A percentile compares a stretch with the other conserved stretches of the same genome.
Evolutionary conservation across 2,888 invertebrate species (phyloP).

Genomic region (Neoaliturus tenellus): DNA sequence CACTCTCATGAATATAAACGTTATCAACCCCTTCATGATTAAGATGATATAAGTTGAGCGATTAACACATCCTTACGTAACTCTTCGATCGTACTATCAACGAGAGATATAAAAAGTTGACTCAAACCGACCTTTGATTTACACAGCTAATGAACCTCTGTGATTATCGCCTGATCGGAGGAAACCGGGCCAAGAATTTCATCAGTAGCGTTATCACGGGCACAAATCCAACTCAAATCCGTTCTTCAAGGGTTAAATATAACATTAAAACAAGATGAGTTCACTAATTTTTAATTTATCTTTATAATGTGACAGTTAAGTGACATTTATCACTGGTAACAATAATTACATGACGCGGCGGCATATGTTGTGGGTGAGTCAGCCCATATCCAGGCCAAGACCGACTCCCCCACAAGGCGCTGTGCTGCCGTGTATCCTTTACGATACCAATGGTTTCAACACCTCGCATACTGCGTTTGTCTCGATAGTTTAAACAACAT

Average conservation of each 20-base stretch:
- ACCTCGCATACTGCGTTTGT: no score
- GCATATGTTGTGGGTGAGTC: neutral
- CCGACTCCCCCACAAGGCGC: neutral
- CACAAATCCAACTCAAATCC: neutral
- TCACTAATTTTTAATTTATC: constrained; percentile 6
- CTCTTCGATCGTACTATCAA: neutral
- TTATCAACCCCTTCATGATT: no score
- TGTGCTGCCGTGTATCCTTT: no score
- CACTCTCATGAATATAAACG: no score
- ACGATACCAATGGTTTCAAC: no score
- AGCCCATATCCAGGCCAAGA: constrained; percentile 20
- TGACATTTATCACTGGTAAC: neutral
- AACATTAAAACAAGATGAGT: neutral
- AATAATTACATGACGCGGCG: neutral
- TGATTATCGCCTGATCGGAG: neutral
- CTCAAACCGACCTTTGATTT: neutral
- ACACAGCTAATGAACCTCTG: neutral
- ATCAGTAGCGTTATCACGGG: neutral
- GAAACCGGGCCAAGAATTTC: constrained; percentile 1
- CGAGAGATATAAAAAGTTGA: neutral
- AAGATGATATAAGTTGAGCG: no score
- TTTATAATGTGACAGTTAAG: neutral
- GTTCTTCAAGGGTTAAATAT: neutral
- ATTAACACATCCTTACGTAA: neutral
- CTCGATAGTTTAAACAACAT: no score